phyloP scores from a whole-genome alignment of 2,113 vertebrate genomes.

The Macaca nemestrina region DNA sequence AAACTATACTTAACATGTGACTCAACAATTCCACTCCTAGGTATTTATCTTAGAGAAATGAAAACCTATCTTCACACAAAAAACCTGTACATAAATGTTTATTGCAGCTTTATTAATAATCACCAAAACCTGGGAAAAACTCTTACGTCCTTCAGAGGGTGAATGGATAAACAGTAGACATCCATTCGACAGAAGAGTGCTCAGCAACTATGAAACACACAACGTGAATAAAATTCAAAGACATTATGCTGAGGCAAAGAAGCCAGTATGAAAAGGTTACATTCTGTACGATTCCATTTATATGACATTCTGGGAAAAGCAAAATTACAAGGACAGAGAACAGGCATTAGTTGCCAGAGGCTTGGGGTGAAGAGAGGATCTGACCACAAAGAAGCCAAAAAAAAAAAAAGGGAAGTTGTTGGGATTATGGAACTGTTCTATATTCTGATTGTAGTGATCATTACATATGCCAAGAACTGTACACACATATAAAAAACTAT shows the following conservation, averaged over 20 bases:
- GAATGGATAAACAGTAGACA: background rate
- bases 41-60: background rate
- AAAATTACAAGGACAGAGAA: slow-evolving; percentile 25
- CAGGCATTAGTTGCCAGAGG: background rate
- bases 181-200: background rate
- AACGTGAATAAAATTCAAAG: background rate
- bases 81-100: background rate
- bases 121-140: background rate
- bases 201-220: background rate
- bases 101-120: background rate
- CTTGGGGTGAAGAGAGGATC: background rate
- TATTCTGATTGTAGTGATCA: background rate
- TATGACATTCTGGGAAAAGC: slow-evolving; percentile 44
- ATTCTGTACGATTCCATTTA: background rate
- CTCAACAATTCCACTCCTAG: background rate
- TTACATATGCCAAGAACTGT: background rate
- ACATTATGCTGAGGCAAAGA: background rate
- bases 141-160: background rate
- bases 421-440: background rate
- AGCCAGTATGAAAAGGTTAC: background rate
- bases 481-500: background rate
- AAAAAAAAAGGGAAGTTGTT: background rate
- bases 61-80: background rate
- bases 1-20: background rate
- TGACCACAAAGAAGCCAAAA: slow-evolving; percentile 4